Percentiles rank a stretch among this genome's conserved stretches.
Conservation (phyloP, 2,113 vertebrate genomes). For the Picathartes gymnocephalus region DNA sequence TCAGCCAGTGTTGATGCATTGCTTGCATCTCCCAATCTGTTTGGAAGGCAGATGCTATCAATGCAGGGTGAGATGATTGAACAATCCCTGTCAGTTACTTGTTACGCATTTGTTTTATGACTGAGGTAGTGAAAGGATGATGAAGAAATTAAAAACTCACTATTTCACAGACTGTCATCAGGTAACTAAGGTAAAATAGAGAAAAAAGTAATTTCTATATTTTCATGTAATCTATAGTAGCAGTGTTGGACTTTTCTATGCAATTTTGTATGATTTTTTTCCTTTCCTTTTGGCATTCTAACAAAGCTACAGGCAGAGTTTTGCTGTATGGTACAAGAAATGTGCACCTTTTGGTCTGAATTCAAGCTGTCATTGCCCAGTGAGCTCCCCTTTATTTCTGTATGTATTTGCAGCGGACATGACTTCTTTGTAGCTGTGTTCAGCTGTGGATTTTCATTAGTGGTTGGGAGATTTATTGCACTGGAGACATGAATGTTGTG, state of each 20-base stretch:
- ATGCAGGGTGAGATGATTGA: not conserved
- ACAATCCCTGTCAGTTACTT: not conserved
- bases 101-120: not conserved
- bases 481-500: not conserved
- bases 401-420: not conserved
- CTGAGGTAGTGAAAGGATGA: not conserved
- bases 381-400: not conserved
- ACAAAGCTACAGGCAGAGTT: not conserved
- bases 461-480: not conserved
- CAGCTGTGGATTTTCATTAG: not conserved
- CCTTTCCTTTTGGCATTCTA: not conserved
- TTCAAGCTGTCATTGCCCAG: not conserved
- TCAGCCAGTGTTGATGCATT: not conserved
- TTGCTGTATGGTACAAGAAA: not conserved
- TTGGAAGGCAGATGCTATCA: not conserved
- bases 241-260: not conserved
- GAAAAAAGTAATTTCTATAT: not conserved
- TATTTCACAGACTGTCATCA: not conserved
- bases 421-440: not conserved
- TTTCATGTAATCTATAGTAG: not conserved
- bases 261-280: not conserved
- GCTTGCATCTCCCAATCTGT: not conserved
- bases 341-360: not conserved
- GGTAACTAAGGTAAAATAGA: not conserved
- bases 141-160: not conserved